phyloP scores from a whole-genome alignment of 2,797 vertebrate genomes.

The Peromyscus nudipes region DNA sequence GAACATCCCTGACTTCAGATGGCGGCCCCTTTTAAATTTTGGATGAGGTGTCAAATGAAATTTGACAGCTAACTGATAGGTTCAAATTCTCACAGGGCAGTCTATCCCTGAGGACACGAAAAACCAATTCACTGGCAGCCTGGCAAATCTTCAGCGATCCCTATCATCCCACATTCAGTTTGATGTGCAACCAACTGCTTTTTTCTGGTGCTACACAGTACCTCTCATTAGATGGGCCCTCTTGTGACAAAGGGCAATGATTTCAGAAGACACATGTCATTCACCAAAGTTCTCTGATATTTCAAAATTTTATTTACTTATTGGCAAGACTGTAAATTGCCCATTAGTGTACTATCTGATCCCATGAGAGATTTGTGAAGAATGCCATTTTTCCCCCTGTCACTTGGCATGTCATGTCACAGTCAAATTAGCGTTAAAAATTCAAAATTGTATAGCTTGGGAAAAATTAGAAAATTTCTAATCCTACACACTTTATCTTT shows the following conservation, averaged over 20 bases:
- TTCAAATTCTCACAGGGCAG: conserved; percentile 81
- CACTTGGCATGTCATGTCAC: background rate
- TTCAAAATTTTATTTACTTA: conserved; percentile 51
- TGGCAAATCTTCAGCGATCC: conserved; percentile 65
- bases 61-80: conserved; percentile 84
- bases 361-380: background rate
- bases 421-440: conserved; percentile 23
- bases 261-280: conserved; percentile 48
- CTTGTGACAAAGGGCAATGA: conserved; percentile 56
- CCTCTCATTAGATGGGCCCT: conserved; percentile 55
- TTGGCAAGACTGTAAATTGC: background rate
- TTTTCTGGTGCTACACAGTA: conserved; percentile 56
- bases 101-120: conserved; percentile 71
- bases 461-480: background rate
- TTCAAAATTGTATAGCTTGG: background rate
- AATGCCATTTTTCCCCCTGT: conserved; percentile 34
- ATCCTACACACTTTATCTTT: background rate
- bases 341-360: conserved; percentile 16
- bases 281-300: conserved; percentile 41
- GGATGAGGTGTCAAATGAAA: conserved; percentile 84
- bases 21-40: conserved; percentile 80
- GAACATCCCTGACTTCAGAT: conserved; percentile 68
- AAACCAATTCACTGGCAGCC: conserved; percentile 79
- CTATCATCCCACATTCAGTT: conserved; percentile 78
- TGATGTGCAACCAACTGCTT: conserved; percentile 75